These are phyloP conservation scores for Falco naumanni DNA, from an alignment of 2,797 vertebrate species.

Conservation along the genomic window DNA sequence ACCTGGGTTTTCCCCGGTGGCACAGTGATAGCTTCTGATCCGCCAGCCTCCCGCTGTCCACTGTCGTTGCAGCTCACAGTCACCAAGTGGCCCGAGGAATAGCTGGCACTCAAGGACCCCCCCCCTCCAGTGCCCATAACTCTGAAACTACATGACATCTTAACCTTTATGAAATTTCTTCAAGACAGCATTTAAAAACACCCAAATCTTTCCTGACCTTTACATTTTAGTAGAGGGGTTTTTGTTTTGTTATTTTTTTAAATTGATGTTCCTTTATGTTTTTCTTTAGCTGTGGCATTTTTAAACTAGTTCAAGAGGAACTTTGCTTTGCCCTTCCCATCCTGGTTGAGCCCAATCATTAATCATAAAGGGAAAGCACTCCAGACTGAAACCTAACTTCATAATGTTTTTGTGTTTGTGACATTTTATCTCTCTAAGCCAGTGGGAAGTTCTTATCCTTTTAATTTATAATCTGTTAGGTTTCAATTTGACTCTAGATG, in stretches of 20 bases:
- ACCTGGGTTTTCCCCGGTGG: slow-evolving; percentile 72
- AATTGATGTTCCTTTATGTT: slow-evolving; percentile 83
- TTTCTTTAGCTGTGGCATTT: slow-evolving; percentile 81
- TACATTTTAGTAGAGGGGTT: slow-evolving; percentile 79
- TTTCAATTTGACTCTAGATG: slow-evolving; percentile 44
- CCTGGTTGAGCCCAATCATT: slow-evolving; percentile 79
- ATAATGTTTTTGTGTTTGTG: slow-evolving; percentile 80
- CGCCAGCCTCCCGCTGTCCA: slow-evolving; percentile 81
- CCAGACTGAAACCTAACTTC: slow-evolving; percentile 73
- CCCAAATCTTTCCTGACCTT: slow-evolving; percentile 88
- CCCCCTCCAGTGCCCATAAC: slow-evolving; percentile 76
- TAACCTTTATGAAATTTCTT: slow-evolving; percentile 88
- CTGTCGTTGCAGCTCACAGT: slow-evolving; percentile 83
- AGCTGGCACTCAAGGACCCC: slow-evolving; percentile 75
- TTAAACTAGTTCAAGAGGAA: slow-evolving; percentile 80
- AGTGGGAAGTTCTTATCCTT: slow-evolving; percentile 69
- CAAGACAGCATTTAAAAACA: slow-evolving; percentile 89
- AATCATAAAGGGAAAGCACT: slow-evolving; percentile 79
- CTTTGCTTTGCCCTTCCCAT: slow-evolving; percentile 75
- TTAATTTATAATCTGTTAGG: slow-evolving; percentile 68
- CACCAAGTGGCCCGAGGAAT: slow-evolving; percentile 78
- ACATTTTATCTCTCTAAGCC: slow-evolving; percentile 78
- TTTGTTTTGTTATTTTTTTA: slow-evolving; percentile 75
- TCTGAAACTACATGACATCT: slow-evolving; percentile 86
- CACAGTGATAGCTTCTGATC: slow-evolving; percentile 75